Percentiles rank a stretch among this genome's conserved stretches.
phyloP scores from a whole-genome alignment of 2,888 invertebrate species.

The Dioctria linearis region DNA sequence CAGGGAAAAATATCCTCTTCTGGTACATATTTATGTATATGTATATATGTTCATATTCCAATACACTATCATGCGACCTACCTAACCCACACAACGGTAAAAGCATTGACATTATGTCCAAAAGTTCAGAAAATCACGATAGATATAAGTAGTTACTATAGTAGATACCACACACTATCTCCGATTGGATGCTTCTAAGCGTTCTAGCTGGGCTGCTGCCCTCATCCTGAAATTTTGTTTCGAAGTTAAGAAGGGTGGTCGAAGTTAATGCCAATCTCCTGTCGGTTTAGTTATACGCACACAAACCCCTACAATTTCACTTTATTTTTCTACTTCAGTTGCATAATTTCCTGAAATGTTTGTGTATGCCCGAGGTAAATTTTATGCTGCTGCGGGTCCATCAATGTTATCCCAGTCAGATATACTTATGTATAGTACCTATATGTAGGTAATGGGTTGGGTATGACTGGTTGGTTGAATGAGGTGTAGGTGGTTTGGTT shows the following conservation, averaged over 20 bases:
- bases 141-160: too few species aligned
- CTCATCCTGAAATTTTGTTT: background rate
- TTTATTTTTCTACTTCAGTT: slow-evolving; percentile 15
- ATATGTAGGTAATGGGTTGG: background rate
- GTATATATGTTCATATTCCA: background rate
- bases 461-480: background rate
- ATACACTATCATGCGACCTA: too few species aligned
- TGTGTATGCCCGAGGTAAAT: slow-evolving; percentile 35
- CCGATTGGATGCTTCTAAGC: background rate
- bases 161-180: background rate
- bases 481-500: background rate
- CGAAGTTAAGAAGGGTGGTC: background rate
- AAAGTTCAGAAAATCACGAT: background rate
- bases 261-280: slow-evolving; percentile 28
- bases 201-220: background rate
- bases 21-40: slow-evolving; percentile 17
- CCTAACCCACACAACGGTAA: background rate
- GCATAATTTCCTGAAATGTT: slow-evolving; percentile 33
- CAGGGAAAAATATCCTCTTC: slow-evolving; percentile 45
- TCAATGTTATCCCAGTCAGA: slow-evolving; percentile 12
- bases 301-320: slow-evolving; percentile 13
- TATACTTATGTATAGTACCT: background rate
- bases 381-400: slow-evolving; percentile 26
- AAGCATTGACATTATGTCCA: background rate
- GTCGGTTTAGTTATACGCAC: slow-evolving; percentile 12